Evolutionary conservation across 2,888 invertebrate species (phyloP), one percentile per base, ranked within the genome.

Genomic region (Griposia aprilina): DNA sequence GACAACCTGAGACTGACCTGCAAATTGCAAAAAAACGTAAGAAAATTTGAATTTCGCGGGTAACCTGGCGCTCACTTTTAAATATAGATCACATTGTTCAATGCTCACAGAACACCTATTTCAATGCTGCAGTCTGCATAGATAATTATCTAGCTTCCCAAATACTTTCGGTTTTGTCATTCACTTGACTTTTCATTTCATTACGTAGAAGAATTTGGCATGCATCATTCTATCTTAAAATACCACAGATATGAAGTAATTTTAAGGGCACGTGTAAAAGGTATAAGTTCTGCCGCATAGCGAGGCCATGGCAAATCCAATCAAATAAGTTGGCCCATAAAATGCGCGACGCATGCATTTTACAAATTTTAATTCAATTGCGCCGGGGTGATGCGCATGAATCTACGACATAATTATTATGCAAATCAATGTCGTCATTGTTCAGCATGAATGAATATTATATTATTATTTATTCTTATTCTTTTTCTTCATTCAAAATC

Each of bases 241-340:
- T 82, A 75, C 36, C 45, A 30, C 15, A 30, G 11, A 1, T 71
- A 50, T 6, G 20, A 65, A 23, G 11, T 57, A 50, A 66, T 41
- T 57, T 23, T 50, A 69, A 17, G 23, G 10, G 55, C 80, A 70
- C 65, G 74, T 75, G 69, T 66, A 67, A 30, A 50, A 57, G 45
- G 63, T 57, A 48, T 17, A 57, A 23, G 78, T 68, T 80, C 23
- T 59, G 20, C 30, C n/a, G 30, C 48, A 30, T 62, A 57, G n/a
- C 80, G 13, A 80, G 68, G 81, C 59, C 69, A 69, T 65, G 59
- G 65, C 59, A 55, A 59, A 75, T 65, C 41, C 23, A 48, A 48
- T 60, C 15, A 20, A 68, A 68, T 57, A 45, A 59, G 6, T 74
- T 80, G 68, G 81, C 63, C 8, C 15, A 11, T 41, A 11, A 11